Evolutionary conservation across 2,797 vertebrate genomes (phyloP).

Genomic region (Amphiprion clarkii): DNA sequence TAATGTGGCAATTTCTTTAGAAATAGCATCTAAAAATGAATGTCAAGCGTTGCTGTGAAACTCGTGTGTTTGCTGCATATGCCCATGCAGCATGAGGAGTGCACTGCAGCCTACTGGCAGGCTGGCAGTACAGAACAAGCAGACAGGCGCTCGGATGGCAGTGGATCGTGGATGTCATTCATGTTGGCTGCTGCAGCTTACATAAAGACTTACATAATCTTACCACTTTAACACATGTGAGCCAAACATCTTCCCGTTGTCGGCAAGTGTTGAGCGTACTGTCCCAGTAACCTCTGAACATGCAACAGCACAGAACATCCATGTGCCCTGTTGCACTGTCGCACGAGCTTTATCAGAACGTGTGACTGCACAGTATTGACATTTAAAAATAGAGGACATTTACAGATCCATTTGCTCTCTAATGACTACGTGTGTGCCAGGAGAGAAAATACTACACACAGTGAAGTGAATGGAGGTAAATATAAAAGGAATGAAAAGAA

Average conservation of each 20-base stretch:
- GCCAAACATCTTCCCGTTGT: constrained; percentile 75
- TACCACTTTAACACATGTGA: constrained; percentile 85
- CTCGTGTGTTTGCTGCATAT: constrained; percentile 20
- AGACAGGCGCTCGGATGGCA: constrained; percentile 66
- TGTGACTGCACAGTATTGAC: constrained; percentile 48
- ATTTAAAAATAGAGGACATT: constrained; percentile 26
- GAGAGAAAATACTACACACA: background rate
- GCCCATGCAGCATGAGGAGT: constrained; percentile 27
- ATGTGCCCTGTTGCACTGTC: constrained; percentile 64
- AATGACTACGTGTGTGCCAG: constrained; percentile 20
- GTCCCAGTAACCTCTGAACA: constrained; percentile 80
- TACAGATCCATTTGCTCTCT: constrained; percentile 35
- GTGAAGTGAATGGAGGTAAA: constrained; percentile 40
- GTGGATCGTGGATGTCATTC: constrained; percentile 76
- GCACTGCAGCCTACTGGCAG: constrained; percentile 68
- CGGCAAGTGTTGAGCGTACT: constrained; percentile 67
- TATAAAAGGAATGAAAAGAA: constrained; percentile 34
- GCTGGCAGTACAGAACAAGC: constrained; percentile 47
- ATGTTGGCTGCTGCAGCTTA: constrained; percentile 83
- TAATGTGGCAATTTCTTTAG: background rate
- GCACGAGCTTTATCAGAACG: constrained; percentile 44
- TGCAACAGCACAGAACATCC: constrained; percentile 53
- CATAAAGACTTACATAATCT: constrained; percentile 89
- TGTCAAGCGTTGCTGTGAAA: constrained; percentile 19
- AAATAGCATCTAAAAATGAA: constrained; percentile 10